Evolutionary conservation across 2,888 invertebrate species (phyloP).

Genomic region (Lithophane socia): DNA sequence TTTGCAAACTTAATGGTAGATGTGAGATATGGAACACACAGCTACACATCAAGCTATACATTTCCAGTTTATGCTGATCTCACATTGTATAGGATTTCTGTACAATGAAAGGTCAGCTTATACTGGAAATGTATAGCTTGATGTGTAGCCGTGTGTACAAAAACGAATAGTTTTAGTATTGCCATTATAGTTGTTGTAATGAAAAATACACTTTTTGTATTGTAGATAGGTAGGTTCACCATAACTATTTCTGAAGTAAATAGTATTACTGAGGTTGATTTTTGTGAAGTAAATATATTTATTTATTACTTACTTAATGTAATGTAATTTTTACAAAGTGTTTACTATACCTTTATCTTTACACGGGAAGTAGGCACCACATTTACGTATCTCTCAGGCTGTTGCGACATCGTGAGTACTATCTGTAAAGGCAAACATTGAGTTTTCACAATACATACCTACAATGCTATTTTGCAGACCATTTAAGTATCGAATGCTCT

Average conservation of each 20-base stretch:
- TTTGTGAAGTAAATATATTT: not conserved
- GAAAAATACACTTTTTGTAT: not conserved
- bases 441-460: not conserved
- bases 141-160: not conserved
- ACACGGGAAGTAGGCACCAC: slow-evolving; percentile 69
- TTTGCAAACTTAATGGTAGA: not conserved
- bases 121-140: too few relatives aligned
- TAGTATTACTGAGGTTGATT: too few relatives aligned
- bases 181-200: not conserved
- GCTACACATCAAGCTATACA: too few relatives aligned
- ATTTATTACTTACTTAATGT: too few relatives aligned
- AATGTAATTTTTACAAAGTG: not conserved
- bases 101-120: too few relatives aligned
- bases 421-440: slow-evolving; percentile 33
- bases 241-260: not conserved
- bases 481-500: not conserved
- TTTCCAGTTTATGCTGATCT: too few relatives aligned
- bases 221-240: not conserved
- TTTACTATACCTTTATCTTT: slow-evolving; percentile 72
- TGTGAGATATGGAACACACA: too few relatives aligned
- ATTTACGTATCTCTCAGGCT: slow-evolving; percentile 73
- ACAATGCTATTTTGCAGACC: not conserved
- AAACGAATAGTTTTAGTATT: not conserved
- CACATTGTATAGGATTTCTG: too few relatives aligned
- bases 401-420: slow-evolving; percentile 23